Evolutionary conservation across 2,888 invertebrate genomes (phyloP), one percentile per base, ranked within the genome.

Genomic region (Ophion ellenae): DNA sequence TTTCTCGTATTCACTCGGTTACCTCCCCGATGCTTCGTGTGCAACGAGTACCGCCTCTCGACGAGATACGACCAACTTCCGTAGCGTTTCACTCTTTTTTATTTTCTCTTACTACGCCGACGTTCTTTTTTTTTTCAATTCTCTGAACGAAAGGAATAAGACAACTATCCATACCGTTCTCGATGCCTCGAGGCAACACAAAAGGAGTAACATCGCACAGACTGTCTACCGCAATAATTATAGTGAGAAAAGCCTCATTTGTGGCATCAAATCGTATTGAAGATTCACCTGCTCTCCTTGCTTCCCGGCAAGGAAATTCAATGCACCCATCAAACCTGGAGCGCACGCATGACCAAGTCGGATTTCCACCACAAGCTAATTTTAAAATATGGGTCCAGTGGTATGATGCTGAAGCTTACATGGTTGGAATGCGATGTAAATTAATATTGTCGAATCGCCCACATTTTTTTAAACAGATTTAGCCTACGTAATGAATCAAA

Each of bases 1-100:
- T 71, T 80, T 75, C 75, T 66, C 24, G 36, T n/a, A 20, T 63
- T 70, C 20, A 57, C 59, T 75, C 24, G 14, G 2, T n/a, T 71
- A 7, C 47, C 73, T 20, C n/a, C 61, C 59, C 63, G 28, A 14
- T 57, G 67, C 20, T 47, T n/a, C 47, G 6, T 17, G 36, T 28
- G 67, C n/a, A 57, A 67, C 11, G 57, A 57, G 64, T 24, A 57
- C 40, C 67, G 61, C 66, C 64, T 74, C 14, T 70, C 74, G 11
- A 47, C 64, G n/a, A 76, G 53, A 53, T 53, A 53, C 53, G 64
- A 70, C 69, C 24, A 66, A 77, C 36, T 76, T 67, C 36, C 47
- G 17, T 57, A 11, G 36, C 40, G 20, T 53, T 32, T 40, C 32
- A 24, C 10, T 36, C 14, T 10, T 64, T 70, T 70, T 61, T 82